A percentile compares a stretch with the other conserved stretches of the same genome.
Evolutionary conservation across 1,140 invertebrate genomes (phyloP).

Genomic region (Drosophila cardini): DNA sequence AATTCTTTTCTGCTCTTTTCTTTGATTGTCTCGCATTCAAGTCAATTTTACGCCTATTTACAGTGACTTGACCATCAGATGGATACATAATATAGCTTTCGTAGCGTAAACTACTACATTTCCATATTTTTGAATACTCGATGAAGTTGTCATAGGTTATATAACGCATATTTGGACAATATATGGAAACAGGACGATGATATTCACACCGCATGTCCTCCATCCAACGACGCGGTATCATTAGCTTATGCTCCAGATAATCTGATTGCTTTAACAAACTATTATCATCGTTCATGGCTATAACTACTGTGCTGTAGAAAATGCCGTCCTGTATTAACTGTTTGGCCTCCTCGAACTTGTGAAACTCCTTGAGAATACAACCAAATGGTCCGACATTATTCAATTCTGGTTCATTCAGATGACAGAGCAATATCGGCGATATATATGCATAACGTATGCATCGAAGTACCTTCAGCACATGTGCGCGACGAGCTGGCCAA

Average conservation of each 20-base stretch:
- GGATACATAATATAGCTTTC: constrained; percentile 2
- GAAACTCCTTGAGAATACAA: constrained; percentile 13
- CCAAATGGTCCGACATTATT: constrained; percentile 1
- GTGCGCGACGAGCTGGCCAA: constrained; percentile 29
- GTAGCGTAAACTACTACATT: not conserved
- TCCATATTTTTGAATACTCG: not conserved
- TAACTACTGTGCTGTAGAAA: constrained; percentile 44
- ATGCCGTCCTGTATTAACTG: constrained; percentile 34
- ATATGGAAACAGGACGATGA: constrained; percentile 15
- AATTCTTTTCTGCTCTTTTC: not conserved
- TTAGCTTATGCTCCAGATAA: not conserved
- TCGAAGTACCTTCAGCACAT: constrained; percentile 2
- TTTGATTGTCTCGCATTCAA: not conserved
- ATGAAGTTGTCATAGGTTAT: constrained; percentile 28
- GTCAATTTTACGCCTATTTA: not conserved
- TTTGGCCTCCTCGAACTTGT: not conserved
- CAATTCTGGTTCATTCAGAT: constrained; percentile 12
- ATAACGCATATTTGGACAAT: constrained; percentile 46
- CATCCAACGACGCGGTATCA: constrained; percentile 38
- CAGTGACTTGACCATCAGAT: not conserved
- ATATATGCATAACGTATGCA: constrained; percentile 39
- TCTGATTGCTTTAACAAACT: not conserved
- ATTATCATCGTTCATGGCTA: constrained; percentile 13
- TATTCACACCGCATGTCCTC: constrained; percentile 32
- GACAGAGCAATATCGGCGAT: constrained; percentile 34